These are phyloP conservation scores for Stercorarius parasiticus DNA, from an alignment of 2,113 vertebrate genomes.

Conservation along the genomic window DNA sequence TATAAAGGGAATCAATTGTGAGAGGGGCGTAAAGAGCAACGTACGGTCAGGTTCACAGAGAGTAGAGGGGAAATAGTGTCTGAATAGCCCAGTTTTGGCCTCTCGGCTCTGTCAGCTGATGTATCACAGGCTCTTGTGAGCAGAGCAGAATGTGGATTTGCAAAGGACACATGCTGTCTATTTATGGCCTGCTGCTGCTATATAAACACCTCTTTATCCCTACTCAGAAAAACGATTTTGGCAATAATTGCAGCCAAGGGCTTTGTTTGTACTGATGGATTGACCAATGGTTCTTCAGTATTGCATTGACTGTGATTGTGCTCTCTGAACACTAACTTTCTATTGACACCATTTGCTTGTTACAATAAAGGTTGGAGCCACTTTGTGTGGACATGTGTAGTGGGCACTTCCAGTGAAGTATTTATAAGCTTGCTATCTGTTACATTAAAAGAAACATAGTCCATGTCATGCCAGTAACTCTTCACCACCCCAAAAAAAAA, in stretches of 20 bases:
- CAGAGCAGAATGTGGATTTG: neutral
- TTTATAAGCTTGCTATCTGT: neutral
- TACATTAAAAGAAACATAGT: neutral
- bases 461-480: neutral
- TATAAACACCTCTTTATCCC: slow-evolving; percentile 24
- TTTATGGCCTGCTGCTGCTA: slow-evolving; percentile 10
- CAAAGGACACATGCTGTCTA: neutral
- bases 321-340: neutral
- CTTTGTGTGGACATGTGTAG: neutral
- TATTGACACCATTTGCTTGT: neutral
- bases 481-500: neutral
- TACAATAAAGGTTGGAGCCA: neutral
- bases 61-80: neutral
- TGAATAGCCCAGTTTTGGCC: neutral
- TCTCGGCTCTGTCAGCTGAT: neutral
- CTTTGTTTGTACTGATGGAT: slow-evolving; percentile 33
- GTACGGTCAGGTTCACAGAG: neutral
- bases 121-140: neutral
- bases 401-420: neutral
- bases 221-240: slow-evolving; percentile 6
- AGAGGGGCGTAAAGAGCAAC: neutral
- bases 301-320: neutral
- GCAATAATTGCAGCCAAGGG: neutral
- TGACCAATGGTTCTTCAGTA: neutral
- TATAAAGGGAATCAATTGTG: neutral